Conservation (phyloP, 2,113 vertebrate species). For the Austrofundulus limnaeus region DNA sequence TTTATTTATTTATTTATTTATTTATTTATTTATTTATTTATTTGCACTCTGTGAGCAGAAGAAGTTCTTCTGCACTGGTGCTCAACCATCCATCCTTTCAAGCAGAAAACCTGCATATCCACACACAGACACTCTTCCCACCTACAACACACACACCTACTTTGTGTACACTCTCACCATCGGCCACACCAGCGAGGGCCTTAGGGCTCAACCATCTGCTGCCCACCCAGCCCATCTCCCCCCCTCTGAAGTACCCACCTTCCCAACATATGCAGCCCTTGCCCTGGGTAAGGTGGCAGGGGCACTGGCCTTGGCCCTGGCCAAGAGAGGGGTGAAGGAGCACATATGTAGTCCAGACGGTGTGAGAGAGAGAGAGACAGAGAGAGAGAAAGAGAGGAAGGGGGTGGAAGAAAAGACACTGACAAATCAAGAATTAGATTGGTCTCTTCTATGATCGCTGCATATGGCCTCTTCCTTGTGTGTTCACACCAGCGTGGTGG, state of each 20-base stretch:
- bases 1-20: conserved; percentile 8
- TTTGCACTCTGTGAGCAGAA: conserved; percentile 61
- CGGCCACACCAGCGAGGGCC: conserved; percentile 67
- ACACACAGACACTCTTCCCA: conserved; percentile 25
- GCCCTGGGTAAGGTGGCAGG: conserved; percentile 76
- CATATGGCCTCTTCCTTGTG: conserved; percentile 53
- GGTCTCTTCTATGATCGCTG: conserved; percentile 47
- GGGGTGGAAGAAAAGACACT: conserved; percentile 13
- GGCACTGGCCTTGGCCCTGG: conserved; percentile 61
- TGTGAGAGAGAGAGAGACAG: conserved; percentile 5
- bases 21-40: conserved; percentile 1
- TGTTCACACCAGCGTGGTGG: conserved; percentile 45
- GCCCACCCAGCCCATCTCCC: conserved; percentile 51
- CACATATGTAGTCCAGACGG: conserved; percentile 71
- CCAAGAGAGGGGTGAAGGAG: conserved; percentile 66
- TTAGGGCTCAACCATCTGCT: conserved; percentile 75
- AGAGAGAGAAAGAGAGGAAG: not conserved
- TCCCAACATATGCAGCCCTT: conserved; percentile 76
- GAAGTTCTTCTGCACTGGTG: conserved; percentile 73
- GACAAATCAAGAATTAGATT: conserved; percentile 53
- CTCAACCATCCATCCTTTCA: conserved; percentile 64
- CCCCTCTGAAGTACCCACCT: conserved; percentile 61
- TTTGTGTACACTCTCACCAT: conserved; percentile 41
- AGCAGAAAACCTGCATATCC: conserved; percentile 56
- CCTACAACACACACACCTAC: conserved; percentile 24